phyloP scores from a whole-genome alignment of 2,888 invertebrate genomes.

The Trypoxylon attenuatum region DNA sequence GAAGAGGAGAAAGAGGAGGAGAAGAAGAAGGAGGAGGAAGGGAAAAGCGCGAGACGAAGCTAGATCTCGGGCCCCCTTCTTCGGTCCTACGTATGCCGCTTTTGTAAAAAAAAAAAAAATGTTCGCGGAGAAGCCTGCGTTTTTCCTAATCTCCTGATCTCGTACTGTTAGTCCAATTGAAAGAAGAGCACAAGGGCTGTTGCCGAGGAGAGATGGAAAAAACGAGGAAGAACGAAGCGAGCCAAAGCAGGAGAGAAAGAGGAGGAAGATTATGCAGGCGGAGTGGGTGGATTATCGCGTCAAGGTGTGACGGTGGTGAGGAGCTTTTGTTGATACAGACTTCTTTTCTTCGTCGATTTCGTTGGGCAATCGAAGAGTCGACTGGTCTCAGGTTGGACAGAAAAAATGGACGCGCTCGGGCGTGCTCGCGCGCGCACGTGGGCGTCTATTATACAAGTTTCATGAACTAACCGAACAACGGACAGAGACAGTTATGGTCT shows the following conservation, averaged over 20 bases:
- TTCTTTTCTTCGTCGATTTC: conserved; percentile 28
- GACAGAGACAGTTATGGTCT: conserved; percentile 67
- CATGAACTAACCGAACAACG: conserved; percentile 10
- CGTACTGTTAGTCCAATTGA: background rate
- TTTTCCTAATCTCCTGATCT: background rate
- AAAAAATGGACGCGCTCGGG: too few relatives aligned
- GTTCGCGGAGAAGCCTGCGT: background rate
- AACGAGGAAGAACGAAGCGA: background rate
- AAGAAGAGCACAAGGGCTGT: background rate
- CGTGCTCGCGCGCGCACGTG: too few relatives aligned
- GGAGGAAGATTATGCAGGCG: background rate
- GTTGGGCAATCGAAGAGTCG: conserved; percentile 47
- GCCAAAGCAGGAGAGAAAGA: background rate
- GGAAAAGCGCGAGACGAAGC: background rate
- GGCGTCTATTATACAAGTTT: conserved; percentile 40
- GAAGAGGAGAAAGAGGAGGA: background rate
- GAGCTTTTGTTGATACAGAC: conserved; percentile 1
- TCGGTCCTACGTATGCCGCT: background rate
- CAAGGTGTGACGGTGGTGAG: conserved; percentile 8
- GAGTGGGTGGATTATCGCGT: background rate
- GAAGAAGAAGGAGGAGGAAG: background rate
- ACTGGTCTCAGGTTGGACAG: conserved; percentile 57
- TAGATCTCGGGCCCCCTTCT: background rate
- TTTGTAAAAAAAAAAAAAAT: background rate
- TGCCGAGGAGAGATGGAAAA: background rate